These are phyloP conservation scores for Orthosia incerta DNA, from an alignment of 2,888 invertebrate genomes.

Conservation along the genomic window DNA sequence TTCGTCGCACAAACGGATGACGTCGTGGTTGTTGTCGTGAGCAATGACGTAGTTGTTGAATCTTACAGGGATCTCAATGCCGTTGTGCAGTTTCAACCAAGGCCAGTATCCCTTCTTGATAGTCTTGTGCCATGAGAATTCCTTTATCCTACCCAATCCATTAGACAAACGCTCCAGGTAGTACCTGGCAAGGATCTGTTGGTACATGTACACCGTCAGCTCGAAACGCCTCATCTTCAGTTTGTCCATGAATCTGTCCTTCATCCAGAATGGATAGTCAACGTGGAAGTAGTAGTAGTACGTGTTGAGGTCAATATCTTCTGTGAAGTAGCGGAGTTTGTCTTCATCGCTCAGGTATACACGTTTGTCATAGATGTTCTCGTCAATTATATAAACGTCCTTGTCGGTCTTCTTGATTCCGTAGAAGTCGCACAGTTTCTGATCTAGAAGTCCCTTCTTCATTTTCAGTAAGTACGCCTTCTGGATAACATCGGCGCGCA, in stretches of 20 bases:
- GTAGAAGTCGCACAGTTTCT: slow-evolving; percentile 88
- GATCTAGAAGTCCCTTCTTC: slow-evolving; percentile 85
- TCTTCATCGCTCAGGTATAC: slow-evolving; percentile 90
- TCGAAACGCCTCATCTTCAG: slow-evolving; percentile 87
- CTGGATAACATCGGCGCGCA: slow-evolving; percentile 92
- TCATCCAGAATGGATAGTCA: slow-evolving; percentile 92
- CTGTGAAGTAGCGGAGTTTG: slow-evolving; percentile 92
- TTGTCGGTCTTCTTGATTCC: slow-evolving; percentile 88
- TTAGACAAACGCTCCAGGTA: slow-evolving; percentile 90
- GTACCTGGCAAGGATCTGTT: slow-evolving; percentile 92
- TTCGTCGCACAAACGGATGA: slow-evolving; percentile 78
- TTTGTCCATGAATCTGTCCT: slow-evolving; percentile 82
- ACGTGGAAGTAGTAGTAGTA: slow-evolving; percentile 92
- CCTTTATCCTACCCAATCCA: slow-evolving; percentile 84
- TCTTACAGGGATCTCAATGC: slow-evolving; percentile 89
- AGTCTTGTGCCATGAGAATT: slow-evolving; percentile 86
- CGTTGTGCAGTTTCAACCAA: slow-evolving; percentile 89
- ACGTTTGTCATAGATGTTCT: slow-evolving; percentile 92
- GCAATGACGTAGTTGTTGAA: slow-evolving; percentile 83
- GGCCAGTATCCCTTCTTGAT: slow-evolving; percentile 91
- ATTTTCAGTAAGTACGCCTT: slow-evolving; percentile 89
- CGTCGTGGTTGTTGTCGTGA: slow-evolving; percentile 76
- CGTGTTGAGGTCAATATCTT: slow-evolving; percentile 92
- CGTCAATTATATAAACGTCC: slow-evolving; percentile 91
- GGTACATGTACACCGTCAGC: slow-evolving; percentile 91